Base-by-base conservation (phyloP, 1,140 invertebrate species). In the Pararge aegeria region DNA sequence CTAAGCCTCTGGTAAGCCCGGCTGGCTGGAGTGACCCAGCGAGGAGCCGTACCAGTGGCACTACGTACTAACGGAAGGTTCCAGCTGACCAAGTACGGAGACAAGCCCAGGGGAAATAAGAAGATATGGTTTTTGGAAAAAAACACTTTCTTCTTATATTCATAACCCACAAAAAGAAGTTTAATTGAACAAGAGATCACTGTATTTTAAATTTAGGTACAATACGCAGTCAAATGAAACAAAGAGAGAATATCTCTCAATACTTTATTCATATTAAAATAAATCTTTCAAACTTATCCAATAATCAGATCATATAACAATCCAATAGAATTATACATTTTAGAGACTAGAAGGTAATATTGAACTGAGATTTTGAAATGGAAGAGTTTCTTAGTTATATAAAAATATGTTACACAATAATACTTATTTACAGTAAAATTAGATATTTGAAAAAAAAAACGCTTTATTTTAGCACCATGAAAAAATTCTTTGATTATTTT, bases 311-410 rank as follows among this genome's bases (percentile, higher is more conserved):
- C 72, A 75, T 73, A 71, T 61, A 73, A 78, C 71, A 80, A 82
- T 75, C 73, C 73, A 77, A 75, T 80, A 76, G 55, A 75, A 72
- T 71, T 65, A 73, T 78, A 78, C 72, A 83, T 70, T 80, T 82
- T 77, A 70, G 64, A 86, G 84, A 87, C 84, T 85, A 85, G 84
- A 87, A 62, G 80, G 75, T 77, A 75, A 80, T 76, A 73, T 78
- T 78, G 65, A 85, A 80, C 74, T 78, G 74, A 83, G 80, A 78
- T 70, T 69, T 34, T 61, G 51, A 63, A 63, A 59, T 54, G 29
- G 65, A 65, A 63, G 58, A 67, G 59, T 56, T 50, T 48, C 42
- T 58, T 52, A 61, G 58, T 61, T 63, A 59, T 44, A 67, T 40
- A 21, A 55, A 21, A 52, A 64, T 66, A 46, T 40, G n/a, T n/a